Evolutionary conservation across 2,888 invertebrate genomes (phyloP).

Genomic region (Sarcophaga rosellei): DNA sequence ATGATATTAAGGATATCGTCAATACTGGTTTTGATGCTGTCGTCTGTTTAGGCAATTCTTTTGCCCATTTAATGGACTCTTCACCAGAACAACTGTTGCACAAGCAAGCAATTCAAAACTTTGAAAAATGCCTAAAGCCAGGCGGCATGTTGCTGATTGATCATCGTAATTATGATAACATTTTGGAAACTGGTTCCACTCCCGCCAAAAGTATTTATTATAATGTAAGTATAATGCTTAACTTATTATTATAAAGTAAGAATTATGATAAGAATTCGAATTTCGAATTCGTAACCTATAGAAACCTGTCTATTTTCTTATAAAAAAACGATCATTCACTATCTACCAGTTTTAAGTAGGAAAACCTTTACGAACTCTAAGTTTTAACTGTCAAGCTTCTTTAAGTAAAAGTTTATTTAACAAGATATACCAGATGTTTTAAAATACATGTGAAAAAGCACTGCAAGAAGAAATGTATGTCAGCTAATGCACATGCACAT

Average conservation of each 20-base stretch:
- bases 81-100: conserved; percentile 90
- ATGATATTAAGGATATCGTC: conserved; percentile 85
- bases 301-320: no score
- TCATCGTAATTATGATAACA: conserved; percentile 93
- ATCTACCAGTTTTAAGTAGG: no score
- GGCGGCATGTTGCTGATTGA: conserved; percentile 93
- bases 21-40: conserved; percentile 91
- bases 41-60: conserved; percentile 94
- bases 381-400: no score
- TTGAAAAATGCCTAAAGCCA: conserved; percentile 91
- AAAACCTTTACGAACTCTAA: no score
- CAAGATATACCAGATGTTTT: no score
- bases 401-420: no score
- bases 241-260: not conserved
- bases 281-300: no score
- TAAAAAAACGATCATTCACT: no score
- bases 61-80: conserved; percentile 92
- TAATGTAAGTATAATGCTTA: conserved; percentile 85
- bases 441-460: no score
- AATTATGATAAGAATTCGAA: no score
- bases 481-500: no score
- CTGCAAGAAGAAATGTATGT: no score
- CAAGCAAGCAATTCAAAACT: conserved; percentile 89
- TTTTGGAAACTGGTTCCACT: conserved; percentile 88
- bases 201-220: conserved; percentile 94